Base-by-base conservation (phyloP, 1,140 invertebrate species). In the Drosophila kikkawai region DNA sequence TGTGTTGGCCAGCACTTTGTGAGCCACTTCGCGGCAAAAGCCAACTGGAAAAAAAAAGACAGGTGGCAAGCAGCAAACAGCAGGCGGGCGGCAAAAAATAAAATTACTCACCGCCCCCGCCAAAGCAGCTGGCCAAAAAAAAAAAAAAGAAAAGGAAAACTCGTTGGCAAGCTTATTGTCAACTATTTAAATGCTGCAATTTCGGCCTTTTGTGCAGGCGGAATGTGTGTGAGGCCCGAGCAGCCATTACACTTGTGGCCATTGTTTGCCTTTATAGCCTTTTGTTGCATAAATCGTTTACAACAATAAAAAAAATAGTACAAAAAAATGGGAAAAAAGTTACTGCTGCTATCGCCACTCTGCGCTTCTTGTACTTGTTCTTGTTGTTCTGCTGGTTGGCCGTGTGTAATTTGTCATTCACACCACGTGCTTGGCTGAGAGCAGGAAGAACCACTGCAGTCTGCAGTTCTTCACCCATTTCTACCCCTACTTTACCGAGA, bases 101-200 rank as follows among this genome's bases (percentile, higher is more conserved):
- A 50, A 68, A 56, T 42, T 50, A 61, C 41, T 55, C 12, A 48
- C 44, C 44, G 37, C 42, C 55, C 44, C 48, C 71, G 44, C 65
- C 13, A 0, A 22, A 67, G 34, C 67, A 70, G 65, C 56, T 75
- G 50, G 75, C 45, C 63, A 32, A 51, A 37, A 55, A 37, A 19
- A 19, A 51, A 11, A 11, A 7, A 45, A 12, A 19, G 4, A 15
- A 15, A 34, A 15, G 34, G 19, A 37, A 70, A 78, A 69, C 64
- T 64, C 51, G 64, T 70, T 77, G 63, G 50, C 57, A 39, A 66
- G 78, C 79, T 70, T 83, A 84, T 84, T 84, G 67, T 85, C 68
- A 85, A 85, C 82, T 85, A 75, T 85, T 85, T 85, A 85, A 85
- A 84, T 85, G 82, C 82, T 81, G 82, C 82, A 85, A 85, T 85